These are phyloP conservation scores for Ceyx erithaca DNA, from an alignment of 2,797 vertebrate genomes.

Conservation along the genomic window DNA sequence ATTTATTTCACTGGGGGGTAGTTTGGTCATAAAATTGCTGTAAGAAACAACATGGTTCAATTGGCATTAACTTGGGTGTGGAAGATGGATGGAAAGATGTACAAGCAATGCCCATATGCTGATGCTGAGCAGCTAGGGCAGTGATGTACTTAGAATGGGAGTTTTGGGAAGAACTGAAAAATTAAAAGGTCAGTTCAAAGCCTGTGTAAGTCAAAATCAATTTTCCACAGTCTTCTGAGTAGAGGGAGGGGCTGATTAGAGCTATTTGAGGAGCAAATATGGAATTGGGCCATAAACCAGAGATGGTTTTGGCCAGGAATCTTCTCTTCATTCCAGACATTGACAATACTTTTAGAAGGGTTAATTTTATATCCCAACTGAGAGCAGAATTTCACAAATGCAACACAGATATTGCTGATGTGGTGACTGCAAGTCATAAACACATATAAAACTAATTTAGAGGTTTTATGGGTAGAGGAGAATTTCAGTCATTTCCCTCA, in stretches of 20 bases:
- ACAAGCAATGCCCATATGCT: neutral
- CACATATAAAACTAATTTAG: neutral
- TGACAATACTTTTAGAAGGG: neutral
- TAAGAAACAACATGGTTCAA: neutral
- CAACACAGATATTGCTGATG: neutral
- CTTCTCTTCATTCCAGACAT: neutral
- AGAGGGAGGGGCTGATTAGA: neutral
- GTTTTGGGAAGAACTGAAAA: neutral
- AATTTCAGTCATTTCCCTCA: neutral
- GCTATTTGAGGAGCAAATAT: constrained; percentile 23
- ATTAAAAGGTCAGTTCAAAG: neutral
- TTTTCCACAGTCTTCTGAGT: neutral
- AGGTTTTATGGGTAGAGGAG: neutral
- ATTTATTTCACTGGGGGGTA: neutral
- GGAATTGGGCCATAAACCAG: constrained; percentile 21
- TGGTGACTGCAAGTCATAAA: neutral
- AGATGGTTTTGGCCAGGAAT: neutral
- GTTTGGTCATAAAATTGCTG: constrained; percentile 3
- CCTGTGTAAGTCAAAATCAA: constrained; percentile 20
- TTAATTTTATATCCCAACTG: constrained; percentile 4
- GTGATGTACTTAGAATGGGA: neutral
- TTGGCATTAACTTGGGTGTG: neutral
- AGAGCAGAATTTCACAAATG: neutral
- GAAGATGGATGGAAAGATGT: neutral
- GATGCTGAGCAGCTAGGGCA: neutral